Conservation (phyloP, 2,113 vertebrate species). For the Cyphomyrus discorhynchus region DNA sequence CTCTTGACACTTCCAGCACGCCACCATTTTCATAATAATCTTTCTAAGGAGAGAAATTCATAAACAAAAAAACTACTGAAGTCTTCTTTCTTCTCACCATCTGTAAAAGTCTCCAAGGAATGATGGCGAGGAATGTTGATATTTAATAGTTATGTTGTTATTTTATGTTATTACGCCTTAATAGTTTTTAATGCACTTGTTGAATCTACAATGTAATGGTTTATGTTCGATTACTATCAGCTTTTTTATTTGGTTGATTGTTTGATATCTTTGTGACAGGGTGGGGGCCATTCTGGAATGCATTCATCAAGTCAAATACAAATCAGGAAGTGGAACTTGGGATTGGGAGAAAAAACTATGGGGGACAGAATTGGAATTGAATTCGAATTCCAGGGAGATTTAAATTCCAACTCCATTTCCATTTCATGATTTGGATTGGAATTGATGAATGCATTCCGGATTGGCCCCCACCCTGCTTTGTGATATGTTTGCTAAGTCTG, state of each 20-base stretch:
- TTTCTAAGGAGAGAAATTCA: not conserved
- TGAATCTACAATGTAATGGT: not conserved
- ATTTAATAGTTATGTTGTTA: not conserved
- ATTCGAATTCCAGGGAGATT: no score
- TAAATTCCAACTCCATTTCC: no score
- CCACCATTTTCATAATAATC: not conserved
- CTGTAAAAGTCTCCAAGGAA: not conserved
- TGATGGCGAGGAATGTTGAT: not conserved
- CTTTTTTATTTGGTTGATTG: not conserved
- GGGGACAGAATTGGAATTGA: no score
- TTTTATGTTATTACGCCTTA: not conserved
- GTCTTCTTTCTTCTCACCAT: not conserved
- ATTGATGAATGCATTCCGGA: no score
- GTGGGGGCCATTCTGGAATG: no score
- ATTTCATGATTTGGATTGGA: no score
- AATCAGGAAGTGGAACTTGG: no score
- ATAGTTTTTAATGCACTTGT: not conserved
- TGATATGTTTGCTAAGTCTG: not conserved
- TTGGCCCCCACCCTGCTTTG: no score
- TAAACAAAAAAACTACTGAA: not conserved
- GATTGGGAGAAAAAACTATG: no score
- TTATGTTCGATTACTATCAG: not conserved
- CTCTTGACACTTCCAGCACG: not conserved
- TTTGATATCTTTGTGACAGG: not conserved
- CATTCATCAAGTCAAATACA: no score